Conservation (phyloP, 2,113 vertebrate genomes). For the Psettodes erumei region DNA sequence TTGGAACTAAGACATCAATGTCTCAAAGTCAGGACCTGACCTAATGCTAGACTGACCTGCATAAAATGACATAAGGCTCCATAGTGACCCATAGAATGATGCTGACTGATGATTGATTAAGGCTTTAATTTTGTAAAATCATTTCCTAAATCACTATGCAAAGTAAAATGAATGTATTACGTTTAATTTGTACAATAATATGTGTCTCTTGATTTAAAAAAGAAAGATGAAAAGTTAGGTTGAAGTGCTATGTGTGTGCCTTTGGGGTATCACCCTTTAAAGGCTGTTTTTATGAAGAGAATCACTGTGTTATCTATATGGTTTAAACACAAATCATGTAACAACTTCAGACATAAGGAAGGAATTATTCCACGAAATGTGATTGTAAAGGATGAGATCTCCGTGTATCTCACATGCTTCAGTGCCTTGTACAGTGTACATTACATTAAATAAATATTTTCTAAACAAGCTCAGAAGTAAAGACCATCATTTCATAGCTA, state of each 20-base stretch:
- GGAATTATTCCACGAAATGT: conserved; percentile 47
- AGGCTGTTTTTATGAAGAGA: conserved; percentile 30
- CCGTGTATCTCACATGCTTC: conserved; percentile 58
- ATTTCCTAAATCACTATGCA: conserved; percentile 49
- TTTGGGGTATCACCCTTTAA: conserved; percentile 41
- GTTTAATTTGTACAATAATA: conserved; percentile 38
- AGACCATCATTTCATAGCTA: neutral
- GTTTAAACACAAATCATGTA: conserved; percentile 53
- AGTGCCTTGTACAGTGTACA: conserved; percentile 78
- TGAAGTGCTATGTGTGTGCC: conserved; percentile 16
- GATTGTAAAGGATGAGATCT: conserved; percentile 52
- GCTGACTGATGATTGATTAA: conserved; percentile 47
- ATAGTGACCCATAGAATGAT: conserved; percentile 31
- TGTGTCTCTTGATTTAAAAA: conserved; percentile 30
- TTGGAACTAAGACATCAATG: conserved; percentile 12
- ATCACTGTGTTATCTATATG: conserved; percentile 43
- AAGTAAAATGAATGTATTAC: conserved; percentile 35
- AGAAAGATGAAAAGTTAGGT: conserved; percentile 3
- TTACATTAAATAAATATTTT: conserved; percentile 80
- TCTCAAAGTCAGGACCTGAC: conserved; percentile 18
- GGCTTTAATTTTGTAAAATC: conserved; percentile 40
- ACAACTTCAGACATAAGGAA: conserved; percentile 34
- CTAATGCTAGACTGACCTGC: conserved; percentile 34
- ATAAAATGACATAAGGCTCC: conserved; percentile 11
- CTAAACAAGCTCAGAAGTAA: conserved; percentile 62